Base-by-base conservation (phyloP, 2,888 invertebrate species). In the Fissipunctia ypsillon region DNA sequence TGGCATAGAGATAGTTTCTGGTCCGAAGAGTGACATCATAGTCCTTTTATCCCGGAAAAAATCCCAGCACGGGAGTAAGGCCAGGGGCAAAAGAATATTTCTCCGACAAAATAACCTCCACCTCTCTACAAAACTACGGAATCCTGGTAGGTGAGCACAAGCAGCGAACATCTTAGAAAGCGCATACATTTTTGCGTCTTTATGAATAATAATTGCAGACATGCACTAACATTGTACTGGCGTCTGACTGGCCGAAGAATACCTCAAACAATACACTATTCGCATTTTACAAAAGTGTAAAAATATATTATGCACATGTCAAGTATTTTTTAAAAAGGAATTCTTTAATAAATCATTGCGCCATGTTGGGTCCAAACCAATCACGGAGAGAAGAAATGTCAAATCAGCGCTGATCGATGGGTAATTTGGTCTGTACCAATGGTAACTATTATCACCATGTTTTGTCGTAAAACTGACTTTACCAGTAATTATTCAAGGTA, bases 171-270 rank as follows among this genome's bases (percentile, higher is more conserved):
- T 12, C 67, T 12, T 22, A 59, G 68, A 73, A 78, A 81, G 60
- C 63, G 61, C 65, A 78, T 59, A 74, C 43, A 81, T 74, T 73
- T 86, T 73, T 73, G 76, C 73, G 28, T 52, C 52, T 78, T 74
- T 78, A 76, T 75, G 78, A 79, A 77, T 77, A 81, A 74, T 77
- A 76, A 84, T 77, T 73, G 66, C 57, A 80, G 69, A 80, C 75
- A 69, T 59, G 60, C 75, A 69, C 56, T 67, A 14, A 78, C 71
- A 76, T 80, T 80, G 72, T 76, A 72, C 66, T 71, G 76, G 56
- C 35, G 54, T 80, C 43, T 43, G 28, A 50, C 57, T 60, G 56
- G 10, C 60, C 22, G 60, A 74, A 43, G 74, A 78, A 81, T 84
- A 68, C 56, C 56, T 64, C 50, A 66, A 79, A 87, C 83, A 81